Evolutionary conservation across 2,113 vertebrate species (phyloP), one percentile per base, ranked within the genome.

Genomic region (Actinemys pallida): DNA sequence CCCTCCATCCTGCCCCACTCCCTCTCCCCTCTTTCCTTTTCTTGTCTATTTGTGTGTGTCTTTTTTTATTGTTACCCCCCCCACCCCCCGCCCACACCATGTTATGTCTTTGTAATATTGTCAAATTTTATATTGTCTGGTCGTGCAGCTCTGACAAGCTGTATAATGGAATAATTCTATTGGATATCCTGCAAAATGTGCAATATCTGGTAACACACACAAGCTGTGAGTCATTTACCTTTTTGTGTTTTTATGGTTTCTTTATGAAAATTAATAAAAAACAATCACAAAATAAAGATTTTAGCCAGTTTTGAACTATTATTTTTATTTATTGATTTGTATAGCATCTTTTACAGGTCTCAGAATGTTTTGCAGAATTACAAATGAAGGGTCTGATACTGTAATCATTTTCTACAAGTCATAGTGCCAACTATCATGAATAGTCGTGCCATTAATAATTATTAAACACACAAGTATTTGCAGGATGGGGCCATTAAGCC

Each of bases 401-500:
- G 47, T 25, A 22, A 6, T 62, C 29, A 4, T 2, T 22, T 25
- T 11, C 56, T 88, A 84, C 25, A 27, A 81, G 87, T 31, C 11
- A 20, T 11, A 8, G 14, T 22, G 57, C 6, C 22, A 11, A 83
- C 8, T 25, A 5, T 82, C 47, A n/a, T 53, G 65, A 54, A 4
- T 27, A 81, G 62, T 1, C 39, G 49, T 0, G 0, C 56, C 11
- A 35, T 3, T 39, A 10, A 53, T 39, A 72, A 90, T 56, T 83
- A 69, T 56, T 85, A 52, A 75, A 22, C 24, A 13, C 17, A 80
- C n/a, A 1, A 0, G 57, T 4, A 62, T 54, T 79, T 56, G 5
- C 3, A 78, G 6, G 19, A 57, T 9, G 69, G 72, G 80, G 93
- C 0, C 0, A 3, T 42, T 49, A 16, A 0, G 0, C 22, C 13